phyloP scores from a whole-genome alignment of 2,113 vertebrate genomes.

The Heptranchias perlo region DNA sequence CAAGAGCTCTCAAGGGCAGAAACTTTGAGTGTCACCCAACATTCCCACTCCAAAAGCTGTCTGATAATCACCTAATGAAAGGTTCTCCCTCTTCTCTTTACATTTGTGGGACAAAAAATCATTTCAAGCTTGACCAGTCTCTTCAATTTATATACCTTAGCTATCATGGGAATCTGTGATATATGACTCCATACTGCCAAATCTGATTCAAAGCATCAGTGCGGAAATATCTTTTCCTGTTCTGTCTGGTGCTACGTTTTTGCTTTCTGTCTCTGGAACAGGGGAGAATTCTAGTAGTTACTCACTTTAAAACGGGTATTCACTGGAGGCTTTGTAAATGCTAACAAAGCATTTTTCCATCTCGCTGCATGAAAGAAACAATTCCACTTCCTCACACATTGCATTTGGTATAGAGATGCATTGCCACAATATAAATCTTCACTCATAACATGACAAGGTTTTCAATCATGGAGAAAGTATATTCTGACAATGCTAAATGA shows the following conservation, averaged over 20 bases:
- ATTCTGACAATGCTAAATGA: neutral
- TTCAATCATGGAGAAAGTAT: neutral
- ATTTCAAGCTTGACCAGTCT: constrained; percentile 1
- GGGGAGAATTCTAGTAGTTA: neutral
- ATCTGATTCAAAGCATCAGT: neutral
- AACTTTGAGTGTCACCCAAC: neutral
- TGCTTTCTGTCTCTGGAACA: neutral
- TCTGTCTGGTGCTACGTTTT: neutral
- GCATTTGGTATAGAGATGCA: neutral
- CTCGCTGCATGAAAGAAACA: neutral
- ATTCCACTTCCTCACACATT: neutral
- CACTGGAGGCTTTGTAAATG: neutral
- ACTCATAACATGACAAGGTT: neutral
- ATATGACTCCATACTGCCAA: neutral
- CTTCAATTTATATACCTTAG: constrained; percentile 26
- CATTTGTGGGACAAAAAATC: neutral
- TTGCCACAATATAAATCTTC: neutral
- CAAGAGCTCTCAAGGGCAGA: neutral
- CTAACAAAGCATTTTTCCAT: neutral
- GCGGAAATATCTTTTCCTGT: neutral
- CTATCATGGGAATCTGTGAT: neutral
- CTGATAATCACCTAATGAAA: neutral
- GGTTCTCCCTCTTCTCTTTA: neutral
- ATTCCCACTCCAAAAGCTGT: neutral
- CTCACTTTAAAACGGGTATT: neutral